Evolutionary conservation across 2,113 vertebrate genomes (phyloP).

Genomic region (Calypte anna): DNA sequence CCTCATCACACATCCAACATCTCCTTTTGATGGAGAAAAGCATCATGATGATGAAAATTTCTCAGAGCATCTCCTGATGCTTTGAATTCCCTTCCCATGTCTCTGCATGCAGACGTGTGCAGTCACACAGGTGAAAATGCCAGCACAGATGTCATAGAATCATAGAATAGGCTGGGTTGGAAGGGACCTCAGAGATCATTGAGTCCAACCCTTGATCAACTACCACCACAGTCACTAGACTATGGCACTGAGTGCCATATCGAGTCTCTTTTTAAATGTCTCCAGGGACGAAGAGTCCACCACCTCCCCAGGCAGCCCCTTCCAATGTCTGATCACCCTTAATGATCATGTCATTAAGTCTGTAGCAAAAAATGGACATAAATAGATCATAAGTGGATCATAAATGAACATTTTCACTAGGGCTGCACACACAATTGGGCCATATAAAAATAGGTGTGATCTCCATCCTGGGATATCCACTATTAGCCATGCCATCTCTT

Average conservation of each 20-base stretch:
- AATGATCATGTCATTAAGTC: background rate
- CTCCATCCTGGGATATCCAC: background rate
- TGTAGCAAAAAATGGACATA: background rate
- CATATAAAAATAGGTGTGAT: fast-evolving
- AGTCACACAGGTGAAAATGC: fast-evolving
- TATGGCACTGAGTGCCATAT: too few relatives aligned
- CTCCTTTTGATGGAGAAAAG: fast-evolving
- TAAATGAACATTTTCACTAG: background rate
- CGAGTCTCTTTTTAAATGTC: too few relatives aligned
- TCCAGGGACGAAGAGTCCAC: too few relatives aligned
- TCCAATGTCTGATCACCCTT: too few relatives aligned
- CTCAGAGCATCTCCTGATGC: fast-evolving
- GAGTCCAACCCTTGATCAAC: too few relatives aligned
- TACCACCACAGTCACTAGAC: too few relatives aligned
- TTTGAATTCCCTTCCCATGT: background rate
- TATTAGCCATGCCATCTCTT: background rate
- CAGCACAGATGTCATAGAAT: fast-evolving
- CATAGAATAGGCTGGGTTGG: too few relatives aligned
- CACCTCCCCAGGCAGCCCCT: too few relatives aligned
- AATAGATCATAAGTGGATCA: too few relatives aligned
- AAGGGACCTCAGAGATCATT: too few relatives aligned
- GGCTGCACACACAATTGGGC: fast-evolving
- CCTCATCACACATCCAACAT: fast-evolving
- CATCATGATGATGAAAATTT: fast-evolving
- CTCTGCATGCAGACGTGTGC: fast-evolving